Evolutionary conservation across 2,113 vertebrate genomes (phyloP).

Genomic region (Lethenteron camtschaticum): DNA sequence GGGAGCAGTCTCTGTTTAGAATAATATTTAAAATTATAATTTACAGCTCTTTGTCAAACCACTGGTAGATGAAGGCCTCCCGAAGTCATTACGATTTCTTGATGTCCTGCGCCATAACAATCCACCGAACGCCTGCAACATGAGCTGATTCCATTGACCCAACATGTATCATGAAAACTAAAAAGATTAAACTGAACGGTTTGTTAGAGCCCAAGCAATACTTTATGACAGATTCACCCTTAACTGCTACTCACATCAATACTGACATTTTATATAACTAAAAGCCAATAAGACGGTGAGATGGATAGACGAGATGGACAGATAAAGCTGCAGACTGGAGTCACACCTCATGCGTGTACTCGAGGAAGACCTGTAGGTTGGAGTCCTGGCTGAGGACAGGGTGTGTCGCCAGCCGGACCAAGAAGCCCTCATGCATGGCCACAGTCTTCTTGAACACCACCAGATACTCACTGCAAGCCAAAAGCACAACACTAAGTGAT

Average conservation of each 20-base stretch:
- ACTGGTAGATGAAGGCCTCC: too few species aligned
- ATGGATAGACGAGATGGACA: neutral
- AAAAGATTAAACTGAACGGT: neutral
- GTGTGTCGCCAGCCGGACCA: conserved; percentile 67
- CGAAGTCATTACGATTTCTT: too few species aligned
- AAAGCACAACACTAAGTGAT: neutral
- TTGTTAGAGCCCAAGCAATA: conserved; percentile 1
- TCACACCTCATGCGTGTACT: conserved; percentile 92
- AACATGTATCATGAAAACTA: conserved; percentile 13
- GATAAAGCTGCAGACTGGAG: conserved; percentile 7
- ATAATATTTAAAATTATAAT: too few species aligned
- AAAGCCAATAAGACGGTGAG: too few species aligned
- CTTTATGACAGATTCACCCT: neutral
- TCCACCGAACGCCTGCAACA: too few species aligned
- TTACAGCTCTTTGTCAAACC: too few species aligned
- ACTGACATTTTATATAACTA: too few species aligned
- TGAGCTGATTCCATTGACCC: neutral
- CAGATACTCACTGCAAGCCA: conserved; percentile 37
- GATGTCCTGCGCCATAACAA: too few species aligned
- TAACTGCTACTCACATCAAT: conserved; percentile 8
- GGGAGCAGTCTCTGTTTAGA: too few species aligned
- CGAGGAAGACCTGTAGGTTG: conserved; percentile 90
- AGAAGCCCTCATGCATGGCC: conserved; percentile 78
- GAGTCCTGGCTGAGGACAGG: conserved; percentile 65
- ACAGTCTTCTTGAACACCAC: conserved; percentile 98